phyloP scores from a whole-genome alignment of 2,797 vertebrate genomes.

The Tapirus indicus region DNA sequence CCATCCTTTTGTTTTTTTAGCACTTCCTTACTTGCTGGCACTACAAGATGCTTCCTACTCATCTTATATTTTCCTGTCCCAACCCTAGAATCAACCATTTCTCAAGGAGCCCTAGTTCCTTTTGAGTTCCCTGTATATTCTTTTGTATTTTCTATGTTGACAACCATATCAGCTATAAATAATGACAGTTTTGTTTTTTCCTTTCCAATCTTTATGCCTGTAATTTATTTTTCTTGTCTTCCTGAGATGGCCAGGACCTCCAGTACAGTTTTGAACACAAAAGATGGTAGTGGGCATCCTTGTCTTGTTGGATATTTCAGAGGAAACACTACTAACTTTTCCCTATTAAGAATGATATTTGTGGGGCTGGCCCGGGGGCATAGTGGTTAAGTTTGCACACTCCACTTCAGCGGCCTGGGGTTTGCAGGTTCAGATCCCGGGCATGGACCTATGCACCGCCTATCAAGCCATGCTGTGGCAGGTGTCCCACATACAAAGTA shows the following conservation, averaged over 20 bases:
- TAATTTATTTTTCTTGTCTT: conserved; percentile 51
- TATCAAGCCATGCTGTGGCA: no score
- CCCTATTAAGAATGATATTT: conserved; percentile 45
- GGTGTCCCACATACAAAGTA: no score
- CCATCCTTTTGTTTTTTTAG: conserved; percentile 33
- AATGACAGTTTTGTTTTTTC: conserved; percentile 56
- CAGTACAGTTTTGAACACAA: conserved; percentile 14
- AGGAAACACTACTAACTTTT: conserved; percentile 51
- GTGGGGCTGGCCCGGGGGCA: neutral
- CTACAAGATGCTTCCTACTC: neutral
- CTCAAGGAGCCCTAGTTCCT: conserved; percentile 26
- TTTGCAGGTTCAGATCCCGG: no score
- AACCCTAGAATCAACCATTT: conserved; percentile 13
- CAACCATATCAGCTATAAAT: neutral
- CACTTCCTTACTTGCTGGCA: conserved; percentile 10
- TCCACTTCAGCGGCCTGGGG: no score
- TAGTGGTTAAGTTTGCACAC: no score
- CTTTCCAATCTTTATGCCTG: conserved; percentile 32
- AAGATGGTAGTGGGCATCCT: neutral
- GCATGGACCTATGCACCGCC: no score
- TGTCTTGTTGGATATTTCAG: conserved; percentile 44
- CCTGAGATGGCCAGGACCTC: neutral
- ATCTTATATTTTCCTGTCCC: conserved; percentile 18
- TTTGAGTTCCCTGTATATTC: conserved; percentile 31
- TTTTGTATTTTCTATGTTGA: conserved; percentile 59